Base-by-base conservation (phyloP, 92 coral and sea anemone genomes). In the Phenganax subtilis region DNA sequence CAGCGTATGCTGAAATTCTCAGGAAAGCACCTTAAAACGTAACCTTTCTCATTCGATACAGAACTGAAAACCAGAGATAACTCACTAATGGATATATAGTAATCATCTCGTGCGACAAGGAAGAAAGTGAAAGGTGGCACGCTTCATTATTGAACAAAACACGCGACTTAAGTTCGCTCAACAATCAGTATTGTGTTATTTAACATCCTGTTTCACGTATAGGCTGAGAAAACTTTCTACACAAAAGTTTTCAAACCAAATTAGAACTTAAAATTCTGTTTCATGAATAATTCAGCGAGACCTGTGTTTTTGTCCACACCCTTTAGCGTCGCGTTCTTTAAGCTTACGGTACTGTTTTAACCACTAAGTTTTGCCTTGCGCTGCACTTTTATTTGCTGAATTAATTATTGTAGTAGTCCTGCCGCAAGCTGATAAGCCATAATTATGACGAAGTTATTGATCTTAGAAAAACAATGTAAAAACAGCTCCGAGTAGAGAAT, bases 81-180 rank as follows among this genome's bases (percentile, higher is more conserved):
- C 17, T 30, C 29, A 17, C 11, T 2, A 2, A 64, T n/a, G 27
- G 70, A 64, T 64, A 68, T 6, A n/a, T 68, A 12, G 52, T 68
- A 12, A 68, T 37, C 16, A 12, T 20, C 53, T 68, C 1, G 7
- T 30, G 51, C 16, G 37, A 51, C 60, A 68, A 68, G 73, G 11
- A 37, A 10, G 81, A 76, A 76, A 76, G 47, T 76, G 70, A 76
- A 76, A 76, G 80, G 53, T 76, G 81, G 81, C 81, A 76, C 81
- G 56, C 54, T 12, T 59, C 57, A 57, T 57, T 76, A 70, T 76
- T 76, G 70, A 59, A n/a, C 54, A 44, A 15, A 76, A 11, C 56
- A 76, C 69, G 73, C 31, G 73, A 68, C 73, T 68, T 29, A 68
- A 68, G 37, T 68, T 68, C 31, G 11, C 47, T 68, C 47, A 68